Conservation (phyloP, 23 tunicate species). For the Clavelina lepadiformis region DNA sequence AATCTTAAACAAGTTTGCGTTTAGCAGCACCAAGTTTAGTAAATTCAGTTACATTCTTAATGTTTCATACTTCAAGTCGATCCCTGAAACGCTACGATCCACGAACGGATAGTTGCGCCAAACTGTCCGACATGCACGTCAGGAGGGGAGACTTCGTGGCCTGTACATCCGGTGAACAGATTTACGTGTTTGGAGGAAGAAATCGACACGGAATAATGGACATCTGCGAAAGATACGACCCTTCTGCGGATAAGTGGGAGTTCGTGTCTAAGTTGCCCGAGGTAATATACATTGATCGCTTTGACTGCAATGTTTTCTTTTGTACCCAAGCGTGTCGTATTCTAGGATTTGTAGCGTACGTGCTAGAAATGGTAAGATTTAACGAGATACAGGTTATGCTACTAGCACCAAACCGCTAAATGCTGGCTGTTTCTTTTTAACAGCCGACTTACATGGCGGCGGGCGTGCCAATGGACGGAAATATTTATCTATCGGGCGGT, state of each 20-base stretch:
- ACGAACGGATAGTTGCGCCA: constrained; percentile 18
- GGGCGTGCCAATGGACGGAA: constrained; percentile 14
- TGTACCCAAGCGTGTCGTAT: background rate
- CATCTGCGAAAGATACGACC: constrained; percentile 43
- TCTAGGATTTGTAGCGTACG: background rate
- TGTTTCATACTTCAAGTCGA: too few relatives aligned
- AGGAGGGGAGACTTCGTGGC: constrained; percentile 43
- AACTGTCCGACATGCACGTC: constrained; percentile 32
- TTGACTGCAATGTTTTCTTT: too few relatives aligned
- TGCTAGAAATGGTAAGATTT: too few relatives aligned
- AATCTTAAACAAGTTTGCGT: too few relatives aligned
- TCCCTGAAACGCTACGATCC: constrained; percentile 25
- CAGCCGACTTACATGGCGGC: constrained; percentile 38
- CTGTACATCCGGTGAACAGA: constrained; percentile 12
- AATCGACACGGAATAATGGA: constrained; percentile 8
- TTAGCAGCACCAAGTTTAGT: too few relatives aligned
- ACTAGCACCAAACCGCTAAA: background rate
- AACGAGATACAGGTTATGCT: too few relatives aligned
- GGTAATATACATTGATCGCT: background rate
- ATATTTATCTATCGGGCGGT: constrained; percentile 32
- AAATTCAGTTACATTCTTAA: too few relatives aligned
- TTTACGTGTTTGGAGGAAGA: constrained; percentile 47
- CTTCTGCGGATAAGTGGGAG: constrained; percentile 21
- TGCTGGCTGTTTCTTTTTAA: background rate
- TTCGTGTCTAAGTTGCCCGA: constrained; percentile 25